Evolutionary conservation across 2,113 vertebrate species (phyloP).

Genomic region (Ctenodactylus gundi): DNA sequence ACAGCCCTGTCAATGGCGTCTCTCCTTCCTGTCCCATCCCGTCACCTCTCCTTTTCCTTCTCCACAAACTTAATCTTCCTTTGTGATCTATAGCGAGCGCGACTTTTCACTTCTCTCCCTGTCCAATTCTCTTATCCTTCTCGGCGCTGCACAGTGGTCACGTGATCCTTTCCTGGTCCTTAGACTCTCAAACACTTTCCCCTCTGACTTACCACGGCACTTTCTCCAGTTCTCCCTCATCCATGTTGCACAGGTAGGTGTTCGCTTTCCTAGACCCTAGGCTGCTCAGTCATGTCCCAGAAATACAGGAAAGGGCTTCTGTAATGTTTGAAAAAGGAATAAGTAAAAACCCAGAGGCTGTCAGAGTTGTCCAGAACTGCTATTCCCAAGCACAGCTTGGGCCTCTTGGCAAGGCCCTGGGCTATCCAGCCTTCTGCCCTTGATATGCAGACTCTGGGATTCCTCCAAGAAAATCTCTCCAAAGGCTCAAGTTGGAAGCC

Average conservation of each 20-base stretch:
- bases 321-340: constrained; percentile 16
- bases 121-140: neutral
- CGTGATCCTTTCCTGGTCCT: neutral
- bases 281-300: neutral
- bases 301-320: neutral
- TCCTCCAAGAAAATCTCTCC: neutral
- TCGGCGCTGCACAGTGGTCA: neutral
- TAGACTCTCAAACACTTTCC: neutral
- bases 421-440: neutral
- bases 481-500: neutral
- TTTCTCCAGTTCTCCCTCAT: neutral
- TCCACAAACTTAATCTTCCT: neutral
- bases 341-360: neutral
- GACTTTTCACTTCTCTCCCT: neutral
- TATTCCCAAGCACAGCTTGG: neutral
- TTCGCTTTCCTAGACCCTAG: neutral
- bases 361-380: neutral
- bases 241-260: fast-evolving
- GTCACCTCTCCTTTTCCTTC: neutral
- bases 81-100: neutral
- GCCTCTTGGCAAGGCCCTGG: neutral
- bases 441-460: neutral
- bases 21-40: neutral
- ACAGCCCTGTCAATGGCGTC: neutral
- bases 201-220: neutral